phyloP scores from a whole-genome alignment of 2,888 invertebrate species.

The Automeris io region DNA sequence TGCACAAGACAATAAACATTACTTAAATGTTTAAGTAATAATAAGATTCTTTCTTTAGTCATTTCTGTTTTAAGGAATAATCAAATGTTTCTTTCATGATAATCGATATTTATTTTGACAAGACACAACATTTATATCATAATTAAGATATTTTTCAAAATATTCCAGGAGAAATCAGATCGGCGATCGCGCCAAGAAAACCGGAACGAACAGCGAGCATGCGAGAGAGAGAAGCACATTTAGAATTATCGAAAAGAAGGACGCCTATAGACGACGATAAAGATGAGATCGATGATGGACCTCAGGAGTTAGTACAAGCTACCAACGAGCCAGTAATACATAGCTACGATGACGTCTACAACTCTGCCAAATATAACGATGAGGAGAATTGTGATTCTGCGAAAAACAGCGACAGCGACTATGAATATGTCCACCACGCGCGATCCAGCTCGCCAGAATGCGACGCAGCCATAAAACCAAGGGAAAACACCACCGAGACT shows the following conservation, averaged over 20 bases:
- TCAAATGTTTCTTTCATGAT: too few species aligned
- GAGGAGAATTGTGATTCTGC: constrained; percentile 65
- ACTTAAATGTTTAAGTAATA: too few species aligned
- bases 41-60: too few species aligned
- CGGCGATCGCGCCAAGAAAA: constrained; percentile 87
- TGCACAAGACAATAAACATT: not conserved
- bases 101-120: too few species aligned
- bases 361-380: constrained; percentile 61
- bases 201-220: constrained; percentile 92
- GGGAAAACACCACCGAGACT: constrained; percentile 35
- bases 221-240: constrained; percentile 84
- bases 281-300: constrained; percentile 65
- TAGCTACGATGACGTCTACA: constrained; percentile 71
- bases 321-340: constrained; percentile 66
- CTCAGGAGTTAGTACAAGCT: constrained; percentile 62
- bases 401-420: constrained; percentile 78
- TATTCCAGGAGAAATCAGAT: constrained; percentile 86
- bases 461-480: constrained; percentile 75
- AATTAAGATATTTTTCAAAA: constrained; percentile 11
- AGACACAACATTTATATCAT: too few species aligned
- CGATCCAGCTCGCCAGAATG: constrained; percentile 83
- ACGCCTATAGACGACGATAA: constrained; percentile 73
- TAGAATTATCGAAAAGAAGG: constrained; percentile 76
- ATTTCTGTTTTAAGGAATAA: too few species aligned
- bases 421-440: constrained; percentile 80